phyloP scores from a whole-genome alignment of 2,888 invertebrate species.

The Nomada goodeniana region DNA sequence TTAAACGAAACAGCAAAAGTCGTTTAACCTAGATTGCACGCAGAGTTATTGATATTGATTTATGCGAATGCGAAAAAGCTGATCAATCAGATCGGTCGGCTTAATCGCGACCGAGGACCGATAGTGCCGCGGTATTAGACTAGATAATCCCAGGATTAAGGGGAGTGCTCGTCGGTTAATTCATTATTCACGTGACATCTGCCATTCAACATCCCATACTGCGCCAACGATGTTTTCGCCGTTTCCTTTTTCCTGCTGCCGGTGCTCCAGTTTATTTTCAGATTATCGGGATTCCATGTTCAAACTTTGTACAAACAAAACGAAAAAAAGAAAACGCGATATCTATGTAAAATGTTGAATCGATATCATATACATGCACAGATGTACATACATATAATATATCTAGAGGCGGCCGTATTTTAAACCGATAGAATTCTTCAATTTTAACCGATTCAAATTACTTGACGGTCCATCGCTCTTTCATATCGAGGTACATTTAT shows the following conservation, averaged over 20 bases:
- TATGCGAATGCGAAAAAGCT: constrained; percentile 40
- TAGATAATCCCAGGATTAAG: constrained; percentile 73
- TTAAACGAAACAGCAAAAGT: constrained; percentile 47
- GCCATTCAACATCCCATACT: constrained; percentile 48
- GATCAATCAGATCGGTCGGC: constrained; percentile 45
- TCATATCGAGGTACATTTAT: neutral
- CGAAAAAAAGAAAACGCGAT: neutral
- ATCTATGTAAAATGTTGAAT: too few relatives aligned
- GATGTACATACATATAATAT: too few relatives aligned
- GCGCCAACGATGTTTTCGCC: constrained; percentile 5
- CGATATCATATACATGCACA: too few relatives aligned
- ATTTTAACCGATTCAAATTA: too few relatives aligned
- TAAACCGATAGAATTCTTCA: too few relatives aligned
- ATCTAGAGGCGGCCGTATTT: too few relatives aligned
- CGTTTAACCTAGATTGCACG: constrained; percentile 40
- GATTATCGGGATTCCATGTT: neutral
- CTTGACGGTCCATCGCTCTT: too few relatives aligned
- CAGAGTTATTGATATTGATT: constrained; percentile 46
- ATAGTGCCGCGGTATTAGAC: constrained; percentile 65
- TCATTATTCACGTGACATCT: constrained; percentile 57
- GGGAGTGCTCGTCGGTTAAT: constrained; percentile 66
- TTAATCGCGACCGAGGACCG: constrained; percentile 57
- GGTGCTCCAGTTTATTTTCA: neutral
- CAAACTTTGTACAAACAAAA: neutral
- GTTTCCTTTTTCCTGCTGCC: constrained; percentile 10